Evolutionary conservation across 2,113 vertebrate species (phyloP).

Genomic region (Prionailurus bengalensis): DNA sequence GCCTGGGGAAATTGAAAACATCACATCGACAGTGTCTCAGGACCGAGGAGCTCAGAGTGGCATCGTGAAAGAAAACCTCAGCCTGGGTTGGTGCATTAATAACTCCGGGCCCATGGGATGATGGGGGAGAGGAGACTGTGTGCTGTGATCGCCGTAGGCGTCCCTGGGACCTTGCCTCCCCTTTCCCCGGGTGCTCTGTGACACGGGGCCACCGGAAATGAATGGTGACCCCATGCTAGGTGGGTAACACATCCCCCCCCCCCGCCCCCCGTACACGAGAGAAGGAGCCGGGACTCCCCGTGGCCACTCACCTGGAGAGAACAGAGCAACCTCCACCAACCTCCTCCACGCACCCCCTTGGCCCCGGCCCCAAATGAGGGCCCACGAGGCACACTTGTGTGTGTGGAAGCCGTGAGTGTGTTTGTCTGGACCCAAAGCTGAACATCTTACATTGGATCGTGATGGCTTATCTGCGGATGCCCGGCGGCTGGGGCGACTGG

Average conservation of each 20-base stretch:
- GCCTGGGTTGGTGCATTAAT: not conserved
- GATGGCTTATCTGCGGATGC: conserved; percentile 41
- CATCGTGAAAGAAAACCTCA: not conserved
- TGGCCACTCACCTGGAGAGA: rapidly evolving
- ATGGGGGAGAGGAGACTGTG: rapidly evolving
- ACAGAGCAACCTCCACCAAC: rapidly evolving
- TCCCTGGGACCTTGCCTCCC: not conserved
- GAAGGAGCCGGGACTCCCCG: too few relatives aligned
- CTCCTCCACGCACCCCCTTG: rapidly evolving
- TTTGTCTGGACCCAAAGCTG: conserved; percentile 31
- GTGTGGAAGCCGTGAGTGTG: rapidly evolving
- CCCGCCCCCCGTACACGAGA: not conserved
- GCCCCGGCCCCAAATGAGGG: not conserved
- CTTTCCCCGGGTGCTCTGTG: rapidly evolving
- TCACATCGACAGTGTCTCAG: not conserved
- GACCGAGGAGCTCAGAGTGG: not conserved
- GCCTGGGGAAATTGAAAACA: not conserved
- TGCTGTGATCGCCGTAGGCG: rapidly evolving
- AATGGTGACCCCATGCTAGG: rapidly evolving
- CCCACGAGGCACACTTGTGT: rapidly evolving
- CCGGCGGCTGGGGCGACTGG: not conserved
- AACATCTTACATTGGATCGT: not conserved
- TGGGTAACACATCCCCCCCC: rapidly evolving
- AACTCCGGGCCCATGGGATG: rapidly evolving
- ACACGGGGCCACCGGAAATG: rapidly evolving